Conservation (phyloP, 2,888 invertebrate genomes). For the Tipula lateralis region DNA sequence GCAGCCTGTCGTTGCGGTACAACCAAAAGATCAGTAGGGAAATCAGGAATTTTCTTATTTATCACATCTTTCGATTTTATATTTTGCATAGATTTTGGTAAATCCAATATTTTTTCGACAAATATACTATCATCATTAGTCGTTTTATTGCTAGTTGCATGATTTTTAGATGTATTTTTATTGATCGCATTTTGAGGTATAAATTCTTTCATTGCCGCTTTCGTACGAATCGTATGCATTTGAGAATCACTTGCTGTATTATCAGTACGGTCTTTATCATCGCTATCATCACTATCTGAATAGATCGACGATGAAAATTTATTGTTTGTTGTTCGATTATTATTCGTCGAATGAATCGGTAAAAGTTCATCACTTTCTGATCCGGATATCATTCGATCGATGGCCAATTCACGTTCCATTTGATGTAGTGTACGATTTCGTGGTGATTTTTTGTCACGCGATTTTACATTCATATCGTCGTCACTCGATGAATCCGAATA, state of each 20-base stretch:
- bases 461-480: constrained; percentile 48
- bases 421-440: constrained; percentile 61
- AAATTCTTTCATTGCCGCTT: constrained; percentile 82
- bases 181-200: constrained; percentile 50
- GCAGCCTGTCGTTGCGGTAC: constrained; percentile 88
- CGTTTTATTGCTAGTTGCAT: background rate
- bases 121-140: background rate
- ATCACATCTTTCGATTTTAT: constrained; percentile 39
- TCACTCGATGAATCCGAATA: constrained; percentile 59
- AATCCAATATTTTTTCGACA: background rate
- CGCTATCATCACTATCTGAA: constrained; percentile 64
- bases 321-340: constrained; percentile 43
- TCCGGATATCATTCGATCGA: constrained; percentile 56
- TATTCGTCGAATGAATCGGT: constrained; percentile 50
- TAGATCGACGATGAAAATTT: constrained; percentile 71
- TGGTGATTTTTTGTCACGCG: constrained; percentile 33
- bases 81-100: constrained; percentile 29
- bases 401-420: constrained; percentile 68
- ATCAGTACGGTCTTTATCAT: constrained; percentile 54
- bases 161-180: constrained; percentile 37
- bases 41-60: constrained; percentile 43
- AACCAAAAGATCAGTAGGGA: constrained; percentile 70
- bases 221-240: constrained; percentile 64
- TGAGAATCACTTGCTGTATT: constrained; percentile 64
- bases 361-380: constrained; percentile 77